Conservation (phyloP, 2,113 vertebrate genomes). For the Crocuta crocuta region DNA sequence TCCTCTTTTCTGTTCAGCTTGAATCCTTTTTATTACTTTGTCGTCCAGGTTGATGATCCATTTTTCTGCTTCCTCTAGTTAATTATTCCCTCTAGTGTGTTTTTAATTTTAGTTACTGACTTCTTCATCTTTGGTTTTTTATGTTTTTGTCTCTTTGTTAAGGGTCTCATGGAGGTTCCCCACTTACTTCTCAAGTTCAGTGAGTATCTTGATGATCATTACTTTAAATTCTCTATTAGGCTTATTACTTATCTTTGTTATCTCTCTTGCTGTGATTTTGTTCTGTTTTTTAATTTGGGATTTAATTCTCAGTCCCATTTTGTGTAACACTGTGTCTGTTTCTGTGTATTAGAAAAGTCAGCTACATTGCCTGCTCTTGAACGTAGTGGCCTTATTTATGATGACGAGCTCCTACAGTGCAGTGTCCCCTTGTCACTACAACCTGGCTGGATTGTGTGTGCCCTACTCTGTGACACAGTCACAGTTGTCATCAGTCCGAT, state of each 20-base stretch:
- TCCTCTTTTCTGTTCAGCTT: neutral
- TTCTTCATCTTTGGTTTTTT: neutral
- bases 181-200: neutral
- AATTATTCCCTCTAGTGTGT: neutral
- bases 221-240: neutral
- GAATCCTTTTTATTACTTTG: neutral
- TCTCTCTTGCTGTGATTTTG: neutral
- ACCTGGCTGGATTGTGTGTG: neutral
- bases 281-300: neutral
- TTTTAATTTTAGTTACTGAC: neutral
- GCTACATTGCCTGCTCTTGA: neutral
- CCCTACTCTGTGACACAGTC: neutral
- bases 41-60: neutral
- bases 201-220: neutral
- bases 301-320: neutral
- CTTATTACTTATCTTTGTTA: neutral
- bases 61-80: neutral
- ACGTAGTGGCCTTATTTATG: neutral
- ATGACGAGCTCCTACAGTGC: neutral
- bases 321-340: neutral
- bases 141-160: neutral
- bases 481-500: neutral
- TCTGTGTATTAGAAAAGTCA: neutral
- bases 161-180: neutral
- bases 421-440: neutral